phyloP scores from a whole-genome alignment of 2,113 vertebrate species.

The Phalacrocorax aristotelis region DNA sequence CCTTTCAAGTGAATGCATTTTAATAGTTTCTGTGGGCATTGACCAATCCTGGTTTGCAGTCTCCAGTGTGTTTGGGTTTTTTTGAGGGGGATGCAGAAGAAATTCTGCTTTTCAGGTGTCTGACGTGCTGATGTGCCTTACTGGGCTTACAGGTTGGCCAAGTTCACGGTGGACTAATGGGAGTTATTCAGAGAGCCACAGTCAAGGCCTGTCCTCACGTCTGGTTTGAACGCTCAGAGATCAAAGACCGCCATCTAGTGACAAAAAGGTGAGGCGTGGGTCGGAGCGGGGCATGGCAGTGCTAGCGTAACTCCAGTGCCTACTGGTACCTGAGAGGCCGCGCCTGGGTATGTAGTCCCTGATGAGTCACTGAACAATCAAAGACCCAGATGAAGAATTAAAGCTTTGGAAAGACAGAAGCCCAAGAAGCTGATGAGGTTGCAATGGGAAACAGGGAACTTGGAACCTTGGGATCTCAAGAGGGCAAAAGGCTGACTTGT shows the following conservation, averaged over 20 bases:
- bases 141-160: constrained; percentile 85
- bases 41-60: not conserved
- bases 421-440: not conserved
- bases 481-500: not conserved
- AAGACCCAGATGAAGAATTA: not conserved
- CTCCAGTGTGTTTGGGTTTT: not conserved
- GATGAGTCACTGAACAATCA: not conserved
- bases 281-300: not conserved
- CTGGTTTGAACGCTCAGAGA: constrained; percentile 96
- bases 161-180: constrained; percentile 90
- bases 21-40: not conserved
- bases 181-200: constrained; percentile 91
- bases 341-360: fast-evolving
- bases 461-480: not conserved
- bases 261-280: constrained; percentile 80
- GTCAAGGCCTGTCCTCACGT: constrained; percentile 92
- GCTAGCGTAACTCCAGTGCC: fast-evolving
- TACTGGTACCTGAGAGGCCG: fast-evolving
- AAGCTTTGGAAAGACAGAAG: not conserved
- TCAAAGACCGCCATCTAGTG: constrained; percentile 91
- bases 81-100: not conserved
- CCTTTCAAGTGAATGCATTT: not conserved
- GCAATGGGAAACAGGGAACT: not conserved
- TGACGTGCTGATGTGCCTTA: not conserved
- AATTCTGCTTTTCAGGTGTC: not conserved